Evolutionary conservation across 2,113 vertebrate species (phyloP).

Genomic region (Ramphastos sulfuratus): DNA sequence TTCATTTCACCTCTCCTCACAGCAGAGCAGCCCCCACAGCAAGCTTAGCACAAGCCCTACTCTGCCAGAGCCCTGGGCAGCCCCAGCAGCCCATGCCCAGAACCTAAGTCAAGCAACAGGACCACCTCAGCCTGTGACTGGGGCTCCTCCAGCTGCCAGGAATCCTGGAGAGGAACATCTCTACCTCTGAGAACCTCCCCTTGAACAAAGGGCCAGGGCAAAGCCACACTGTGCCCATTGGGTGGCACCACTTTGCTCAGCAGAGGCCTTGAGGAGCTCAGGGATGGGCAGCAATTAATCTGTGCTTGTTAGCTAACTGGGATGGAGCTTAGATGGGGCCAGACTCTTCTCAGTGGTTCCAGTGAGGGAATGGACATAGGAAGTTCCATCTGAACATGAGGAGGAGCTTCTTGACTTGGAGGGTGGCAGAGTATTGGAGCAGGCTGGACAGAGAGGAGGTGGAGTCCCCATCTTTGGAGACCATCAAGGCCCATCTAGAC

Average conservation of each 20-base stretch:
- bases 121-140: not conserved
- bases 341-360: too few species aligned
- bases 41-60: too few species aligned
- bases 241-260: not conserved
- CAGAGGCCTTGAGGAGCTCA: not conserved
- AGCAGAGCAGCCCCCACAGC: rapidly evolving
- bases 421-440: too few species aligned
- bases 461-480: too few species aligned
- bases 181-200: not conserved
- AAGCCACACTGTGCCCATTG: not conserved
- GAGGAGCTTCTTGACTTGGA: too few species aligned
- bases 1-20: not conserved
- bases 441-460: too few species aligned
- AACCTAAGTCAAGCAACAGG: not conserved
- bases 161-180: not conserved
- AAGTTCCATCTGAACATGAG: too few species aligned
- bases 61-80: not conserved
- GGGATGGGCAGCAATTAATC: not conserved
- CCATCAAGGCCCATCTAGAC: too few species aligned
- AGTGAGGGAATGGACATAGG: too few species aligned
- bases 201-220: not conserved
- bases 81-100: rapidly evolving
- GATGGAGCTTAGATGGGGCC: not conserved
- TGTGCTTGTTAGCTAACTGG: not conserved
- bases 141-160: not conserved